These are phyloP conservation scores for Pseudopleuronectes americanus DNA, from an alignment of 2,797 vertebrate species.

Conservation along the genomic window DNA sequence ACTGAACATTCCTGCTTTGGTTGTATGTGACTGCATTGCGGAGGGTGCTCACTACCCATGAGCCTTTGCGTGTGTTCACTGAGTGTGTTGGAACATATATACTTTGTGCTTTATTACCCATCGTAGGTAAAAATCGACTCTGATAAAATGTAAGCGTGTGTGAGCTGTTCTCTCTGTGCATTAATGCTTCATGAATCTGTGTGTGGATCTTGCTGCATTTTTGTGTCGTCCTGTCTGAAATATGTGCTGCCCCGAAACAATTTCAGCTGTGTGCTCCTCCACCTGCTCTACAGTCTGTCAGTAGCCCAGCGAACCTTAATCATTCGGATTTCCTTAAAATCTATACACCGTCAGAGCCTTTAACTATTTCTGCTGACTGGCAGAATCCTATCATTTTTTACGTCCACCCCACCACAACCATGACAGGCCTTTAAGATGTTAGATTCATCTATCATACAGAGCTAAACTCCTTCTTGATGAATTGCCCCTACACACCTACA, in stretches of 20 bases:
- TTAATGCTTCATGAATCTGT: neutral
- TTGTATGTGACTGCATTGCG: conserved; percentile 29
- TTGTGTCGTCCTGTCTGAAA: conserved; percentile 14
- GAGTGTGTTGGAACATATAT: neutral
- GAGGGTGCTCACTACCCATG: conserved; percentile 29
- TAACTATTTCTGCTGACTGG: conserved; percentile 54
- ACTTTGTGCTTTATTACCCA: neutral
- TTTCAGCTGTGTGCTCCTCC: conserved; percentile 40
- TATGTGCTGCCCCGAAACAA: conserved; percentile 16
- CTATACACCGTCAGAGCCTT: conserved; percentile 46
- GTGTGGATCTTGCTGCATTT: conserved; percentile 21
- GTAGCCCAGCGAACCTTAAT: conserved; percentile 45
- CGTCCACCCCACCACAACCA: conserved; percentile 19
- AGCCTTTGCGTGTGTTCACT: neutral
- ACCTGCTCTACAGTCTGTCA: conserved; percentile 43
- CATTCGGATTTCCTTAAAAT: conserved; percentile 55
- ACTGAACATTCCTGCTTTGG: conserved; percentile 19
- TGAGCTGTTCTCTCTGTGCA: neutral
- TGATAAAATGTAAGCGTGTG: conserved; percentile 1
- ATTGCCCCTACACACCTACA: neutral
- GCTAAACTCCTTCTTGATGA: neutral
- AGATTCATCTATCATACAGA: neutral
- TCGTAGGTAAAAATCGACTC: conserved; percentile 1
- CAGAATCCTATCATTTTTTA: conserved; percentile 38
- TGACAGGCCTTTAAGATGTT: conserved; percentile 27